A percentile compares a stretch with the other conserved stretches of the same genome.
Evolutionary conservation across 2,113 vertebrate genomes (phyloP).

Genomic region (Otocyon megalotis): DNA sequence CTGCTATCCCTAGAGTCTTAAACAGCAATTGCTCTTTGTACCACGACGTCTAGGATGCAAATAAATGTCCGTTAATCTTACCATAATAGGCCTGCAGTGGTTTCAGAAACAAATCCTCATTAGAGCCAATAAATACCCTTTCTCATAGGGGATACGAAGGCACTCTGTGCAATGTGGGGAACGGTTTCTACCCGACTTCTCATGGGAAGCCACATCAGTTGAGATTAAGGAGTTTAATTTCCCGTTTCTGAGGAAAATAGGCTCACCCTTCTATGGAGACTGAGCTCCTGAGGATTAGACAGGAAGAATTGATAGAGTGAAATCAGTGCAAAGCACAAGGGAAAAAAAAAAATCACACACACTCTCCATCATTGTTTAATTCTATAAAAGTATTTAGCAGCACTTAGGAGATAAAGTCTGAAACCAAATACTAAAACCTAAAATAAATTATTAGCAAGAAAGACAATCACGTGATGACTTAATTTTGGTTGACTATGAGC

Average conservation of each 20-base stretch:
- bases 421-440: background rate
- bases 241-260: background rate
- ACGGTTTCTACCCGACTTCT: too few species aligned
- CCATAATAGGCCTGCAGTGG: background rate
- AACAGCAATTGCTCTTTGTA: background rate
- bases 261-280: background rate
- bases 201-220: fast-evolving
- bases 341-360: background rate
- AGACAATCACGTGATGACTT: background rate
- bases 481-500: background rate
- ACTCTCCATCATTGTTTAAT: background rate
- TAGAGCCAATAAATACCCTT: background rate
- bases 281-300: background rate
- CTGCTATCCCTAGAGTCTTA: background rate
- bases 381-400: background rate
- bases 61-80: background rate
- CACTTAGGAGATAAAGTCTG: fast-evolving
- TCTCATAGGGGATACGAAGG: background rate
- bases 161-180: background rate
- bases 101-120: background rate
- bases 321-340: background rate
- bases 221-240: background rate
- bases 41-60: background rate
- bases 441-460: background rate
- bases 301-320: background rate